These are phyloP conservation scores for human (Homo sapiens) DNA, from an alignment of 2,113 vertebrate genomes.

Conservation along the genomic window GRCh38 chr1:93555501-93556000, in stretches of 20 bases:
- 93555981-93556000: not conserved
- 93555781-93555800: not conserved
- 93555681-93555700: not conserved
- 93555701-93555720: not conserved
- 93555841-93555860: not conserved
- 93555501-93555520: slow-evolving; percentile 16
- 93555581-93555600: not conserved
- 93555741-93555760: not conserved
- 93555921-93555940: not conserved
- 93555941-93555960: not conserved
- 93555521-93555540: slow-evolving; percentile 20
- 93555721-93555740: not conserved
- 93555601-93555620: not conserved
- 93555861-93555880: slow-evolving; percentile 20
- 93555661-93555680: not conserved
- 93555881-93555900: not conserved
- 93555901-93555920: not conserved
- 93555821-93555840: not conserved
- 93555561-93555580: not conserved
- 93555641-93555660: not conserved
- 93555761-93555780: not conserved
- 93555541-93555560: not conserved
- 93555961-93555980: not conserved
- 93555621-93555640: not conserved
- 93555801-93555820: not conserved